Conservation (phyloP, 2,888 invertebrate species). For the Amphipyra berbera region DNA sequence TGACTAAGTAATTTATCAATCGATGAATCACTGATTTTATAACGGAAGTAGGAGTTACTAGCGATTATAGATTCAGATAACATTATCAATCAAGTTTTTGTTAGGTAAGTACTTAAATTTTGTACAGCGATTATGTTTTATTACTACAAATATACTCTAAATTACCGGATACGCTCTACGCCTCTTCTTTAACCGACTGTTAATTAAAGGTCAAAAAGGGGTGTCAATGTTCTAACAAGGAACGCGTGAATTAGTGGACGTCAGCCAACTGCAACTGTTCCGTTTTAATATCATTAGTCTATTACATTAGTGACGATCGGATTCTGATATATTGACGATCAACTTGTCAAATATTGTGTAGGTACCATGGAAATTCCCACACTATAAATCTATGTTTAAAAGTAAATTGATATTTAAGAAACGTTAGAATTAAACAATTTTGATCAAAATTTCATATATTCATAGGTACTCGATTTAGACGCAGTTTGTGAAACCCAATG, state of each 20-base stretch:
- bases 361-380: not conserved
- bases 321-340: constrained; percentile 9
- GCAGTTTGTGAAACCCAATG: too few species aligned
- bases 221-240: constrained; percentile 20
- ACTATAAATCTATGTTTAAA: too few species aligned
- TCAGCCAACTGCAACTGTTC: constrained; percentile 26
- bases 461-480: too few species aligned
- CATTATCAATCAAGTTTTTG: constrained; percentile 2
- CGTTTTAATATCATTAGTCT: constrained; percentile 6
- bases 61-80: constrained; percentile 14
- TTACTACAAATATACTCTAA: not conserved
- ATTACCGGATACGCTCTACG: not conserved
- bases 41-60: not conserved
- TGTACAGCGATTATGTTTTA: too few species aligned
- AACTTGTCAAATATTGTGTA: not conserved
- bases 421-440: too few species aligned
- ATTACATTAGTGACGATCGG: constrained; percentile 8
- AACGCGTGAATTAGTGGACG: constrained; percentile 35
- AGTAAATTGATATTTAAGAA: too few species aligned
- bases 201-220: constrained; percentile 31
- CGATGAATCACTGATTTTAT: too few species aligned
- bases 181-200: constrained; percentile 8
- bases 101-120: not conserved
- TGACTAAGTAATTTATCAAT: not conserved
- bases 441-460: too few species aligned